Evolutionary conservation across 2,888 invertebrate genomes (phyloP), one percentile per base, ranked within the genome.

Genomic region (Dynastes tityus): DNA sequence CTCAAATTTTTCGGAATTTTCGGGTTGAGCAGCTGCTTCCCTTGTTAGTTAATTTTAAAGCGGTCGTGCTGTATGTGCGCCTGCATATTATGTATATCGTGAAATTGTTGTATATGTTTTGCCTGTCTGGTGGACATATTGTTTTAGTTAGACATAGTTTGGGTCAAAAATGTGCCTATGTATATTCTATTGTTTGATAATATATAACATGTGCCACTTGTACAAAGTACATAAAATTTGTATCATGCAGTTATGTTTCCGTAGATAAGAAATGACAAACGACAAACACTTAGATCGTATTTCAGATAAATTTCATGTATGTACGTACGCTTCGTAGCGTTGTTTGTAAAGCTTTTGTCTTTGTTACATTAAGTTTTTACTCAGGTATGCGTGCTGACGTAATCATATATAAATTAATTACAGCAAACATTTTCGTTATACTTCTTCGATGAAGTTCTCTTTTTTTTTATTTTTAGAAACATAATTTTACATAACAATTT

Each of bases 361-460:
- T 61, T 58, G 27, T 29, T 29, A 70, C 4, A 67, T 77, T 55
- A 74, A 74, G 22, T 58, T 61, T 16, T 75, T 73, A 77, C 77
- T 79, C 79, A 79, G 77, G 77, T 78, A 79, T 68, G 68, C 74
- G 70, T 70, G 64, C 55, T 64, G 67, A 51, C 61, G 32, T 63
- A 53, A 51, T 49, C 64, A 53, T 9, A 22, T 22, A 22, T 22
- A 22, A 22, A 22, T 22, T 22, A 22, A 22, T 22, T 22, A 45
- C 63, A 73, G 49, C 63, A n/a, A 29, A 71, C 58, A 58, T 68
- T 16, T 77, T 58, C 61, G 37, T 49, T 63, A 65, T 67, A 53
- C 32, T 65, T 67, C 37, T 51, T 53, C 65, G 16, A 68, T 11
- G 11, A 67, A 53, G 13, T 2, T 16, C 5, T n/a, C n/a, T 2